Evolutionary conservation across 1,140 invertebrate species (phyloP).

Genomic region (Penaeus indicus): DNA sequence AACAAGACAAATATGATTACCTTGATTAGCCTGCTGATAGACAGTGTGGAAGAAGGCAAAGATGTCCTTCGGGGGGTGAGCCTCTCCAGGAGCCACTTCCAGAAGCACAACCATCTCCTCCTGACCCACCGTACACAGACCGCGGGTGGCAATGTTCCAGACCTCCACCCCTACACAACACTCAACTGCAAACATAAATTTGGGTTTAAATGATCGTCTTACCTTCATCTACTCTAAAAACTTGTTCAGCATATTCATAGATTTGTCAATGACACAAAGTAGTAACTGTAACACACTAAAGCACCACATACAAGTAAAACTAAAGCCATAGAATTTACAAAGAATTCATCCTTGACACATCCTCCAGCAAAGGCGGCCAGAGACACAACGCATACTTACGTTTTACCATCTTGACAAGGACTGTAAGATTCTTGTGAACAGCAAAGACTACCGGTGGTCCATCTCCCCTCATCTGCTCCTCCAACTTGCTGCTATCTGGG

Average conservation of each 20-base stretch:
- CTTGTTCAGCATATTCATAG: too few relatives aligned
- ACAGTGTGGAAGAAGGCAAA: slow-evolving; percentile 83
- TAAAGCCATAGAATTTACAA: not conserved
- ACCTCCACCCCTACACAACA: slow-evolving; percentile 85
- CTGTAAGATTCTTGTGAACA: slow-evolving; percentile 84
- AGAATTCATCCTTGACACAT: not conserved
- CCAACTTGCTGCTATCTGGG: slow-evolving; percentile 57
- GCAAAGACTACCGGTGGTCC: slow-evolving; percentile 77
- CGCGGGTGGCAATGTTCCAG: slow-evolving; percentile 86
- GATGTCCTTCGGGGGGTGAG: slow-evolving; percentile 81
- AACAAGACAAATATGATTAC: slow-evolving; percentile 69
- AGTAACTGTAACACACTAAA: too few relatives aligned
- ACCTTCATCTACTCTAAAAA: too few relatives aligned
- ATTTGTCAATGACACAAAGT: not conserved
- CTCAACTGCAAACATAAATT: slow-evolving; percentile 76
- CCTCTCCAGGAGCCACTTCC: slow-evolving; percentile 81
- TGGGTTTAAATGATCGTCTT: not conserved
- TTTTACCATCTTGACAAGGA: slow-evolving; percentile 83
- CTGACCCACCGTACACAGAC: slow-evolving; percentile 85
- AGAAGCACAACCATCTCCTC: slow-evolving; percentile 88
- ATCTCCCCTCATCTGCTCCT: slow-evolving; percentile 63
- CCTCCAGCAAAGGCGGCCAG: not conserved
- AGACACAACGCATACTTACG: slow-evolving; percentile 75
- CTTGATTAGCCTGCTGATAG: slow-evolving; percentile 84
- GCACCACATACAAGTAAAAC: too few relatives aligned